These are phyloP conservation scores for Autographa gamma DNA, from an alignment of 2,888 invertebrate species.

Conservation along the genomic window DNA sequence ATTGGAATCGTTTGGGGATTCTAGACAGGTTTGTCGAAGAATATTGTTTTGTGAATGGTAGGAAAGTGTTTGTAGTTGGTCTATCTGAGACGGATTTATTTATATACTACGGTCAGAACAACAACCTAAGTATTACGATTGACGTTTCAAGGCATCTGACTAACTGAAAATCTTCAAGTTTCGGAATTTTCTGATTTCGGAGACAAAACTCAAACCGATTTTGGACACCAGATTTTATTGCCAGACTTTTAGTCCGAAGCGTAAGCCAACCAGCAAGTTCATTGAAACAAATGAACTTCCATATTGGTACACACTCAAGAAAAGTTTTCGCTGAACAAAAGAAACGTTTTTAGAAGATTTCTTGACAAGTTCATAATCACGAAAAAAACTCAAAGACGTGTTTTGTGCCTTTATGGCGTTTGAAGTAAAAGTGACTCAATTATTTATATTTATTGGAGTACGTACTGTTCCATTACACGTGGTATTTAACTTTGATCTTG, in stretches of 20 bases:
- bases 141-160: too few species aligned
- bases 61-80: too few species aligned
- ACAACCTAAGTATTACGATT: too few species aligned
- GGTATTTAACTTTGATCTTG: not conserved
- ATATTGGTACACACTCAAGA: not conserved
- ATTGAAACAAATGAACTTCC: not conserved
- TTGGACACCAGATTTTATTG: too few species aligned
- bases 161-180: too few species aligned
- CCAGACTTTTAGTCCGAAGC: not conserved
- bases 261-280: not conserved
- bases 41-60: not conserved
- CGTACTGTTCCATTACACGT: not conserved
- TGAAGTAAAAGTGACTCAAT: not conserved
- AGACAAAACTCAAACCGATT: too few species aligned
- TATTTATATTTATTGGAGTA: not conserved
- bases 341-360: not conserved
- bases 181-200: too few species aligned
- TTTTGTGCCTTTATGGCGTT: not conserved
- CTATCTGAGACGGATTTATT: too few species aligned
- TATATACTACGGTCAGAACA: too few species aligned
- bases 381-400: not conserved
- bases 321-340: not conserved
- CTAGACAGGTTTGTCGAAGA: not conserved
- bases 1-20: constrained; percentile 1
- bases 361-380: not conserved